Evolutionary conservation across 2,888 invertebrate genomes (phyloP), one percentile per base, ranked within the genome.

Genomic region (Mermis nigrescens): DNA sequence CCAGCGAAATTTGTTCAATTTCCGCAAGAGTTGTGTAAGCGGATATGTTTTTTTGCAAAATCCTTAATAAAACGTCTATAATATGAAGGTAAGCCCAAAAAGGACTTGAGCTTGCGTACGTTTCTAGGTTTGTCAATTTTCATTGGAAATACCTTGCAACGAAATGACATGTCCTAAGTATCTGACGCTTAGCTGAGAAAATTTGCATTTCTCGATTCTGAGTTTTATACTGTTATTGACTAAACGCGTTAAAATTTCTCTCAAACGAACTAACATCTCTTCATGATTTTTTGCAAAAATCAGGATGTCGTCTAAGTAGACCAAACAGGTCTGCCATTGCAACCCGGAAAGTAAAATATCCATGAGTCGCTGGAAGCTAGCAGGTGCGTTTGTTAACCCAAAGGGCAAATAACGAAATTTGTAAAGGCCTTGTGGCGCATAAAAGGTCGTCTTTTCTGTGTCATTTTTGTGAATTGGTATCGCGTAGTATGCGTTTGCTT

Each of bases 161-260:
- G 69, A 67, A 0, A 75, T 68, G 0, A 70, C 45, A 57, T 70
- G 71, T 1, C 73, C 72, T 1, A 74, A 60, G 59, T 68, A 70
- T 46, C 64, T 63, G 1, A 74, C 31, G 28, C n/a, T 2, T 19
- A 2, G 22, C n/a, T 24, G 28, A 27, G 22, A 12, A 29, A 61
- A 59, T 26, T 48, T 53, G 55, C 68, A 69, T 60, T 73, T 72
- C 0, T 26, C 54, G 1, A 67, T 51, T 46, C 67, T 68, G 0
- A 74, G 53, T 0, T 65, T 68, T 31, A 64, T 38, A 2, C 57
- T 55, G 29, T 38, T 45, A 24, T 32, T 32, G 22, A n/a, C 3
- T n/a, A 63, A 26, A 2, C 58, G 31, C 26, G 15, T n/a, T 22
- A 63, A 62, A 22, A 2, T 71, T 56, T 24, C 56, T 54, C 54